phyloP scores from a whole-genome alignment of 1,140 invertebrate species.

The Drosophila parabipectinata region DNA sequence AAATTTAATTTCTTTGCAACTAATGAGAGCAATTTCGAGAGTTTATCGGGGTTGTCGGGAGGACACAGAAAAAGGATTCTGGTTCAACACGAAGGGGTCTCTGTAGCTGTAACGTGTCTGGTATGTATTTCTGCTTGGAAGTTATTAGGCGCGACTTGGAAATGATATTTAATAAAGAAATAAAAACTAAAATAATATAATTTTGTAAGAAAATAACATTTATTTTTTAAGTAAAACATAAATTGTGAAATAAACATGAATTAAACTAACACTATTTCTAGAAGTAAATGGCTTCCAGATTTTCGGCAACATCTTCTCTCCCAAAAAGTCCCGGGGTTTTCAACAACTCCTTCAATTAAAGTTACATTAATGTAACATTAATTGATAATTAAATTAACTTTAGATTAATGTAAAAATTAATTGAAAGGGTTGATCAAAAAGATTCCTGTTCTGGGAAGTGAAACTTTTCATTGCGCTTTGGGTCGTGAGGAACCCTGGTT shows the following conservation, averaged over 20 bases:
- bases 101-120: slow-evolving; percentile 2
- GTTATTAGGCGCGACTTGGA: slow-evolving; percentile 72
- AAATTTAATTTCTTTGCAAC: slow-evolving; percentile 75
- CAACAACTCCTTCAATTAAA: too few relatives aligned
- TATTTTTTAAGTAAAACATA: slow-evolving; percentile 24
- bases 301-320: slow-evolving; percentile 1
- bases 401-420: not conserved
- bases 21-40: slow-evolving; percentile 61
- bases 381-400: not conserved
- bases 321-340: slow-evolving; percentile 11
- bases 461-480: slow-evolving; percentile 57
- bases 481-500: slow-evolving; percentile 38
- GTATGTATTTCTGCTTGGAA: slow-evolving; percentile 57
- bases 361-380: not conserved
- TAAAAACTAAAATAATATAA: not conserved
- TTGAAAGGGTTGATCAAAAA: not conserved
- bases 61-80: slow-evolving; percentile 6
- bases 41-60: slow-evolving; percentile 11
- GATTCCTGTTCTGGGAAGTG: slow-evolving; percentile 8
- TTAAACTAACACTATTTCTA: slow-evolving; percentile 35
- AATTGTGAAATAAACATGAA: slow-evolving; percentile 38
- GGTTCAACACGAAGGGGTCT: not conserved
- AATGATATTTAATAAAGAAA: slow-evolving; percentile 33
- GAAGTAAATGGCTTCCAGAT: slow-evolving; percentile 22
- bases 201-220: slow-evolving; percentile 19